Conservation (phyloP, 2,888 invertebrate genomes). For the Rhamphomyia laevipes region DNA sequence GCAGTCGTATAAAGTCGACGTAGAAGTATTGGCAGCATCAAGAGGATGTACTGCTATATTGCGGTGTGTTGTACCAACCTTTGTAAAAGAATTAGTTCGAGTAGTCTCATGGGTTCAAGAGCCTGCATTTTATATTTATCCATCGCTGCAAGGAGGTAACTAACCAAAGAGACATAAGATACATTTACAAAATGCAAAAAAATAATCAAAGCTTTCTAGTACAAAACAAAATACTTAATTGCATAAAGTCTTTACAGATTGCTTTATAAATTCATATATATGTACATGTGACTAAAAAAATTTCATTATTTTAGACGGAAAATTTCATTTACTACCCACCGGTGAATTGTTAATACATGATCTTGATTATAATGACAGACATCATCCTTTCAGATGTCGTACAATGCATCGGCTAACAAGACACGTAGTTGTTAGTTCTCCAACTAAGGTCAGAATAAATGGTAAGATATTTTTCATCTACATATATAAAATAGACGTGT, state of each 20-base stretch:
- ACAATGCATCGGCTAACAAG: constrained; percentile 62
- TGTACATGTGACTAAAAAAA: background rate
- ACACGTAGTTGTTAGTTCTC: constrained; percentile 55
- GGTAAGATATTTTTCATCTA: constrained; percentile 39
- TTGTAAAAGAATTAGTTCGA: constrained; percentile 60
- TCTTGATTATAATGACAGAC: constrained; percentile 61
- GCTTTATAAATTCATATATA: background rate
- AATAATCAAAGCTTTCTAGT: background rate
- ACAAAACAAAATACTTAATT: background rate
- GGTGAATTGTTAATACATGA: constrained; percentile 64
- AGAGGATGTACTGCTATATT: constrained; percentile 61
- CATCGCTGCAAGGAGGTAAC: constrained; percentile 61
- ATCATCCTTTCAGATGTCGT: constrained; percentile 57
- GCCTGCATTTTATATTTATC: constrained; percentile 60
- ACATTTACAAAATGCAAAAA: no score
- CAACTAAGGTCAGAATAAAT: constrained; percentile 56
- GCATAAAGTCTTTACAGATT: background rate
- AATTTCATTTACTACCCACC: constrained; percentile 61
- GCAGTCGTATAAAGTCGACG: constrained; percentile 60
- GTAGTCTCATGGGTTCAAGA: constrained; percentile 67
- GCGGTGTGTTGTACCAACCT: constrained; percentile 59
- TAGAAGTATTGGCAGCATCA: constrained; percentile 56
- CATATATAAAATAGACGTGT: background rate
- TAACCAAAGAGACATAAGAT: no score
- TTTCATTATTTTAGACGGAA: constrained; percentile 47